Evolutionary conservation across 2,888 invertebrate genomes (phyloP), one percentile per base, ranked within the genome.

Genomic region (Napeogenes inachia): DNA sequence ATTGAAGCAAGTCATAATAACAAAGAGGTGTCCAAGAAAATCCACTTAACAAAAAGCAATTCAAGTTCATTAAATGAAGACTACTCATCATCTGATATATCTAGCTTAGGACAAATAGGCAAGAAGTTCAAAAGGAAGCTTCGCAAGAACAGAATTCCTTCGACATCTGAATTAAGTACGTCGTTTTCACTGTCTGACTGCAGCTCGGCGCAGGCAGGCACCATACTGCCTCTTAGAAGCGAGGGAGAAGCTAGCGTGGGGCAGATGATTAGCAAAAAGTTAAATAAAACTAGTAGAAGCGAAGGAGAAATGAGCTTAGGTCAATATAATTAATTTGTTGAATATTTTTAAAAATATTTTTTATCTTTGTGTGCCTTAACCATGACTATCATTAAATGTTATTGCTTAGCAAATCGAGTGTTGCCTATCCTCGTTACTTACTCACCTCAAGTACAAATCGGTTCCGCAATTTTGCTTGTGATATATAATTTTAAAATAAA

Each of bases 101-200:
- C 87, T 68, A 90, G 90, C 70, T 77, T 89, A 68, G 90, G 90
- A 30, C 88, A 90, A 76, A 74, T 89, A 2, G 85, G 75, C 64
- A 69, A 75, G 21, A 77, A 73, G 63, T 67, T 82, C n/a, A 83
- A 77, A 66, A 79, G 72, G 62, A 79, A 70, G 59, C 61, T 78
- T 13, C 72, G 66, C 12, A 80, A 76, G 64, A 75, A 64, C 61
- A 77, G 73, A 68, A 68, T 79, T 13, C 65, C 73, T 3, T 73
- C 81, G 12, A 68, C 80, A 63, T 83, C 85, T 2, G 87, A 85
- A 56, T 80, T 82, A 12, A 83, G 83, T 70, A 79, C 79, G 58
- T 78, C 82, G 3, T 80, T 84, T 13, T 71, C 74, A 10, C 59
- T 68, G 3, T 80, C 85, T 12, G 78, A 77, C 65, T 75, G 71